Evolutionary conservation across 1,140 invertebrate species (phyloP), one percentile per base, ranked within the genome.

Genomic region (Drosophila watanabei): DNA sequence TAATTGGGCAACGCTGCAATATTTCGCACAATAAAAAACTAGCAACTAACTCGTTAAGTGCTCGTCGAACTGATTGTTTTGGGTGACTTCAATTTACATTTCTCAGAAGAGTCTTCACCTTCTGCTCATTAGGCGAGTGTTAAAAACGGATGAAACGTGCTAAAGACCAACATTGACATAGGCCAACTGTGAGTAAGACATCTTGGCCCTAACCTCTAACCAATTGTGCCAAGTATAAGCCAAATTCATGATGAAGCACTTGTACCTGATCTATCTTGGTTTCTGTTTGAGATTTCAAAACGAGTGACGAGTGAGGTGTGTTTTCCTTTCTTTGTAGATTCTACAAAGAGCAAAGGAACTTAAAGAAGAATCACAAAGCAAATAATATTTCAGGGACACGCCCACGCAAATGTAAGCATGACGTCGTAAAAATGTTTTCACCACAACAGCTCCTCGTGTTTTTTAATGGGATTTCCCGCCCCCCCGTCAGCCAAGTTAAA

Each of bases 111-210:
- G n/a, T n/a, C 51, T 18, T 66, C 54, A 46, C 72, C 58, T 79
- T 49, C 52, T 70, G 30, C 49, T 62, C 39, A 49, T 43, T 45
- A 75, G 51, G 3, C 11, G 18, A 18, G 75, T 79, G 76, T 63
- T 70, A 79, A 79, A 79, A 79, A 11, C 37, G 18, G 13, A 5
- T 10, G 68, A 52, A 71, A 79, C 35, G 66, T 79, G 77, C 66
- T 58, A 79, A 79, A 48, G 35, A 43, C 69, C 46, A 79, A 79
- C 66, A 71, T 64, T 75, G 73, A 63, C 73, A 58, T 24, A 48
- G 33, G 56, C 32, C 48, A 41, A 52, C 43, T 28, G 52, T 37
- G 61, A 59, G 54, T 75, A 65, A 58, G 18, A 56, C 30, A 61
- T 59, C 57, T 41, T 60, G 75, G 45, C 46, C n/a, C 43, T 48